Conservation (phyloP, 2,888 invertebrate genomes). For the Aporophyla lueneburgensis region DNA sequence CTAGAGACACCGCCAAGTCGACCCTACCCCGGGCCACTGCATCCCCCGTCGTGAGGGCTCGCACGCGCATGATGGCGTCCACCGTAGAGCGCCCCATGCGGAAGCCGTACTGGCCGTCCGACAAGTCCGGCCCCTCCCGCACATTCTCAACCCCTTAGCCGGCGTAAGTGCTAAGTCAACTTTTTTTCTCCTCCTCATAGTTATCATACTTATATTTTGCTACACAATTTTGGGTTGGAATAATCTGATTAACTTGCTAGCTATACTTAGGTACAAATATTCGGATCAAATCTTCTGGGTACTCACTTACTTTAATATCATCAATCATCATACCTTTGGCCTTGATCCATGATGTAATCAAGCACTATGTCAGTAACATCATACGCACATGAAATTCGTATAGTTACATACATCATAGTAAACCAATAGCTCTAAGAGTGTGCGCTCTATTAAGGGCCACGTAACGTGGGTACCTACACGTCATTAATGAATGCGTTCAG, state of each 20-base stretch:
- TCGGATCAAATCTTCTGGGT: background rate
- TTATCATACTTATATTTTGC: background rate
- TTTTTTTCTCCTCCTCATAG: constrained; percentile 3
- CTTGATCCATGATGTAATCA: background rate
- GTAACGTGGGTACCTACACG: constrained; percentile 16
- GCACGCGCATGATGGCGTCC: too few relatives aligned
- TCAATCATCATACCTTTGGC: background rate
- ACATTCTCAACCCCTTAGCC: background rate
- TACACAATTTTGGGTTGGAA: background rate
- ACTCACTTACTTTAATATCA: background rate
- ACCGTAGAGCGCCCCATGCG: too few relatives aligned
- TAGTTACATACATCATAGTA: constrained; percentile 10
- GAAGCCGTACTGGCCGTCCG: too few relatives aligned
- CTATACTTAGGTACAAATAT: background rate
- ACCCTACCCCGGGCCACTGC: too few relatives aligned
- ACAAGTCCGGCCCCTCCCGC: too few relatives aligned
- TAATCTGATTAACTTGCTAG: constrained; percentile 3
- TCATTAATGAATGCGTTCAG: constrained; percentile 54
- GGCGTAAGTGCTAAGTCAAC: background rate
- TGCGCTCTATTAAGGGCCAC: constrained; percentile 15
- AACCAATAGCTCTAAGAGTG: constrained; percentile 13
- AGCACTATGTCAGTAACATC: background rate
- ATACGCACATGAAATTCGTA: constrained; percentile 16
- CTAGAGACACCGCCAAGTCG: too few relatives aligned
- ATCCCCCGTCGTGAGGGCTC: too few relatives aligned